These are phyloP conservation scores for Listronotus oregonensis DNA, from an alignment of 1,140 invertebrate genomes.

Conservation along the genomic window DNA sequence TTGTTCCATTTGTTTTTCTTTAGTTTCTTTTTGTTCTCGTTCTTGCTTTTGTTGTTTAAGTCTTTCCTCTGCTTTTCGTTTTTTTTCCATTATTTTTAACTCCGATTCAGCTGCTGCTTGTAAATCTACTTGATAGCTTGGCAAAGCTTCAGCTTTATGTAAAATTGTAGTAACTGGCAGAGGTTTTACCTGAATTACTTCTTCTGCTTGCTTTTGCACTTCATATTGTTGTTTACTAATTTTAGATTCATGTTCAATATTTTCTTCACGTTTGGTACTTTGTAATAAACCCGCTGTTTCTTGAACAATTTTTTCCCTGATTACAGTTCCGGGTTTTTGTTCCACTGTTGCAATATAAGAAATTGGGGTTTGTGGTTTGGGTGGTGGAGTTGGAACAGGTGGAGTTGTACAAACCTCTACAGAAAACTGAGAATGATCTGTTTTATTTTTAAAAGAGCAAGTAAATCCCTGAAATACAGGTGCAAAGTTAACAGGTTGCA, in stretches of 20 bases:
- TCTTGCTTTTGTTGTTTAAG: conserved; percentile 35
- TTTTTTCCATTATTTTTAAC: conserved; percentile 42
- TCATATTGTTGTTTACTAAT: conserved; percentile 24
- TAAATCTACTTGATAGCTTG: conserved; percentile 48
- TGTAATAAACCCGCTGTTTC: conserved; percentile 25
- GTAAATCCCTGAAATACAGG: conserved; percentile 47
- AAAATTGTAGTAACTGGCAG: conserved; percentile 57
- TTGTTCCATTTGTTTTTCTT: not conserved
- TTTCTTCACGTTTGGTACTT: conserved; percentile 24
- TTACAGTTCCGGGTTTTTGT: conserved; percentile 26
- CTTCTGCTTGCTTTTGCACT: conserved; percentile 44
- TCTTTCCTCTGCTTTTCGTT: conserved; percentile 33
- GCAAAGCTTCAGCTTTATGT: conserved; percentile 60
- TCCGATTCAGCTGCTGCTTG: conserved; percentile 44
- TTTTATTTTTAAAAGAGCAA: conserved; percentile 47
- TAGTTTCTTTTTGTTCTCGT: conserved; percentile 2
- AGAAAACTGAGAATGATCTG: conserved; percentile 45
- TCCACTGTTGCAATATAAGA: conserved; percentile 36
- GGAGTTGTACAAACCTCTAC: conserved; percentile 45
- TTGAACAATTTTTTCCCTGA: conserved; percentile 39
- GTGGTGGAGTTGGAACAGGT: conserved; percentile 37
- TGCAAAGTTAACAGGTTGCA: conserved; percentile 24
- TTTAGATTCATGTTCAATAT: conserved; percentile 11
- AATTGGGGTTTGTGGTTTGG: conserved; percentile 32
- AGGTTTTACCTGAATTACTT: conserved; percentile 46